Percentiles rank a stretch among this genome's conserved stretches.
These are phyloP conservation scores for Callospermophilus lateralis DNA, from an alignment of 2,113 vertebrate genomes.

Conservation along the genomic window DNA sequence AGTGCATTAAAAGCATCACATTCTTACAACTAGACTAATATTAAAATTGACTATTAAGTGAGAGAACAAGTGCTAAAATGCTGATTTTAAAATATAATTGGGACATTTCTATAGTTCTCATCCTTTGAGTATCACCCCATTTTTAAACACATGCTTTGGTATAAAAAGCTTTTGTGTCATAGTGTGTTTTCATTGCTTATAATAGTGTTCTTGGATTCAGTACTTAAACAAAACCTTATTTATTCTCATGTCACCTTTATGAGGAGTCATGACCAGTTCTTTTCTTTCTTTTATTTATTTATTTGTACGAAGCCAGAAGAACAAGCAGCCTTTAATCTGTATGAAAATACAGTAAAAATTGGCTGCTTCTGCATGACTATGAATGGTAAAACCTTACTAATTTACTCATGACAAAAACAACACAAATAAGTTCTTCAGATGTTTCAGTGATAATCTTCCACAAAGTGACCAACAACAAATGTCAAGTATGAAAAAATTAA, in stretches of 20 bases:
- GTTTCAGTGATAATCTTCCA: background rate
- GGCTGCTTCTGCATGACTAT: background rate
- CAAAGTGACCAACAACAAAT: background rate
- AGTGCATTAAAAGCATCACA: background rate
- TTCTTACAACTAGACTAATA: background rate
- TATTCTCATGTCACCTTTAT: background rate
- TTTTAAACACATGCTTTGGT: background rate
- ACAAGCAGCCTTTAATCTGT: background rate
- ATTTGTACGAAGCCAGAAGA: background rate
- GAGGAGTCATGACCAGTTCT: background rate
- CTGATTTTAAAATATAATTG: background rate
- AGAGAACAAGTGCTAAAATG: background rate
- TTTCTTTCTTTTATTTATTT: background rate
- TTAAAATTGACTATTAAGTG: background rate
- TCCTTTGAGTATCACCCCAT: background rate
- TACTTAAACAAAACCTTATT: background rate
- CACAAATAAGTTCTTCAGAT: background rate
- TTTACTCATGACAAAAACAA: background rate
- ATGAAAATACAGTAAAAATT: background rate
- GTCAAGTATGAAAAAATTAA: background rate
- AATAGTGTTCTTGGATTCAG: background rate
- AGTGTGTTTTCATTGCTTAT: background rate
- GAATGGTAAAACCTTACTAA: background rate
- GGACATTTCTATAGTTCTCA: background rate
- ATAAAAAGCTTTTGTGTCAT: background rate